Evolutionary conservation across 2,797 vertebrate genomes (phyloP).

Genomic region (Sphaeramia orbicularis): DNA sequence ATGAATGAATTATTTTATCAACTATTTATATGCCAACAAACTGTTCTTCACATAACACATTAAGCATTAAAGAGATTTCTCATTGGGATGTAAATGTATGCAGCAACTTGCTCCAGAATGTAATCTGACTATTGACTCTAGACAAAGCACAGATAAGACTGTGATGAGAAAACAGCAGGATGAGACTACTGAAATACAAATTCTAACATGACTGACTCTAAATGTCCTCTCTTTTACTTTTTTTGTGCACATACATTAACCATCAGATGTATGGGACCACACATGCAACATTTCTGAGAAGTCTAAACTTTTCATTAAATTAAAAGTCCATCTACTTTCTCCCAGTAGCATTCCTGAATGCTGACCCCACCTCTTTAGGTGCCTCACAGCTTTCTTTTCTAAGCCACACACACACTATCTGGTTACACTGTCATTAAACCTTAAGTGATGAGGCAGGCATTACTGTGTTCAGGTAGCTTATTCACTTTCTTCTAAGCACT

Average conservation of each 20-base stretch:
- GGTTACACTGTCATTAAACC: slow-evolving; percentile 35
- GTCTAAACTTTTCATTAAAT: slow-evolving; percentile 2
- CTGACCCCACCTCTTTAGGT: slow-evolving; percentile 19
- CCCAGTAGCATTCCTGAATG: slow-evolving; percentile 37
- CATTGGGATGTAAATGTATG: slow-evolving; percentile 54
- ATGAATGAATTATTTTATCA: slow-evolving; percentile 31
- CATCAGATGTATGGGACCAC: not conserved
- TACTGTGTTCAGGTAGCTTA: slow-evolving; percentile 23
- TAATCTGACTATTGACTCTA: slow-evolving; percentile 2
- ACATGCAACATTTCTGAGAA: not conserved
- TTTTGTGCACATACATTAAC: not conserved
- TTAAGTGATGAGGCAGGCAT: not conserved
- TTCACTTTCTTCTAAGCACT: slow-evolving; percentile 31
- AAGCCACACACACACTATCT: slow-evolving; percentile 27
- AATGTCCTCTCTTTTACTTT: not conserved
- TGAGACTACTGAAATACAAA: not conserved
- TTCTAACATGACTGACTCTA: not conserved
- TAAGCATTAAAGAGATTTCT: slow-evolving; percentile 42
- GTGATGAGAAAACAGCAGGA: slow-evolving; percentile 2
- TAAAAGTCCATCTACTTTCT: slow-evolving; percentile 4
- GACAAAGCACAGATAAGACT: not conserved
- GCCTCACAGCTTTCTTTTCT: slow-evolving; percentile 8
- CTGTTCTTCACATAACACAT: slow-evolving; percentile 33
- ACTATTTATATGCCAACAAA: slow-evolving; percentile 22
- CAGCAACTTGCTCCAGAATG: slow-evolving; percentile 20